Evolutionary conservation across 2,797 vertebrate genomes (phyloP), one percentile per base, ranked within the genome.

Genomic region (Sebastes steindachneri): DNA sequence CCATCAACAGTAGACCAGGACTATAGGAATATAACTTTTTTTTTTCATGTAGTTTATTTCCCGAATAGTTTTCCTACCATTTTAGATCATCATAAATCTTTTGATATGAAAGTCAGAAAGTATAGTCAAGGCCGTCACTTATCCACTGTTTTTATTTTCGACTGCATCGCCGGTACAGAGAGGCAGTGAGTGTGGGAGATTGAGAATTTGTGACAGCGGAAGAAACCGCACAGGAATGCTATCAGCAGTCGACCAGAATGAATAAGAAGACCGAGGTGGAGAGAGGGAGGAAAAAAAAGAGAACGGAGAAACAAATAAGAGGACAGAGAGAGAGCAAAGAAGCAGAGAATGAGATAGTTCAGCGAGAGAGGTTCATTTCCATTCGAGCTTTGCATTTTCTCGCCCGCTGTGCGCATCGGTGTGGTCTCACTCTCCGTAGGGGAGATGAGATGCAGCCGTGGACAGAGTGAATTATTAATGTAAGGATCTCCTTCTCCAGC

Each of bases 401-500:
- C 51, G 2, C 80, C 77, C 15, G 67, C 77, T 76, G 66, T 62
- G 51, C 66, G 51, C 64, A 67, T 62, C 83, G n/a, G 68, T 75
- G 67, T 84, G 81, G 77, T 62, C 88, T 88, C 84, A 25, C 73
- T 84, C 73, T 78, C 35, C 1, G 55, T 35, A 11, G 63, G 55
- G 17, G 74, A 80, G 81, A 92, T 87, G 87, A 90, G 83, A 89
- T 83, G 83, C 85, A 79, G 85, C 73, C 70, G n/a, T 10, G 65
- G 84, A 77, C 84, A 17, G 89, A 91, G 90, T 95, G 87, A 94
- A 94, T 92, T 95, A 94, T 96, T 94, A 94, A 95, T 94, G 92
- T 83, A 83, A 90, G 92, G 83, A 89, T 94, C 88, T 90, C 69
- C 79, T 83, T 86, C 87, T 87, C 87, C 75, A 54, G 79, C 51